Base-by-base conservation (phyloP, 2,113 vertebrate species). In the Chamaea fasciata region DNA sequence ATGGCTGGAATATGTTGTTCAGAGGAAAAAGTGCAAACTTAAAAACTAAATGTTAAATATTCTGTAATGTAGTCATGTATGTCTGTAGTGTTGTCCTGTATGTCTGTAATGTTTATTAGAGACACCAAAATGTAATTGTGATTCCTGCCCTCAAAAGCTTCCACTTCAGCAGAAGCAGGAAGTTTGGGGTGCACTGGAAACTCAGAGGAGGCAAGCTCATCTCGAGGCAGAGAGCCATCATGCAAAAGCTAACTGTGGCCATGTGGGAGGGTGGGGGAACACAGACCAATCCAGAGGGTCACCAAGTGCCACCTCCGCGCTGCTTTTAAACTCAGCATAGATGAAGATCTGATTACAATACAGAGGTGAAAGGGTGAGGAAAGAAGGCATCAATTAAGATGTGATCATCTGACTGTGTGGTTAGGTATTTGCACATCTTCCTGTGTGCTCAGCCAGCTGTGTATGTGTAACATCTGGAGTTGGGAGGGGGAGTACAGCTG, bases 171-270 rank as follows among this genome's bases (percentile, higher is more conserved):
- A 83, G 68, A 50, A 44, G 26, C 17, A 53, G 69, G 67, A 77
- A 65, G 24, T 68, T 76, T 23, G 28, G 59, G 15, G 23, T 53
- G 8, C 1, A 0, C 31, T 76, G 37, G 63, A 83, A 41, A 73
- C 20, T 33, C 41, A 3, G 3, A 20, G 27, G 30, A 31, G 50
- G 10, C 15, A 60, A 41, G 11, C 19, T 83, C 23, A 15, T 28
- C 39, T 24, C 0, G 0, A 79, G 74, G 46, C 68, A 63, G 37
- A 60, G n/a, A 31, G 37, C 18, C 67, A 35, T 11, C 2, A 0
- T 14, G 19, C 23, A 15, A 3, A 22, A 30, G 24, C 14, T 19
- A 7, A 12, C 53, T 2, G 1, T 47, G 35, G 37, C 57, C 46
- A 1, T 31, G 69, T 7, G 17, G 15, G 15, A 64, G 33, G 35